These are phyloP conservation scores for Charadrius vociferus DNA, from an alignment of 2,113 vertebrate genomes.

Conservation along the genomic window DNA sequence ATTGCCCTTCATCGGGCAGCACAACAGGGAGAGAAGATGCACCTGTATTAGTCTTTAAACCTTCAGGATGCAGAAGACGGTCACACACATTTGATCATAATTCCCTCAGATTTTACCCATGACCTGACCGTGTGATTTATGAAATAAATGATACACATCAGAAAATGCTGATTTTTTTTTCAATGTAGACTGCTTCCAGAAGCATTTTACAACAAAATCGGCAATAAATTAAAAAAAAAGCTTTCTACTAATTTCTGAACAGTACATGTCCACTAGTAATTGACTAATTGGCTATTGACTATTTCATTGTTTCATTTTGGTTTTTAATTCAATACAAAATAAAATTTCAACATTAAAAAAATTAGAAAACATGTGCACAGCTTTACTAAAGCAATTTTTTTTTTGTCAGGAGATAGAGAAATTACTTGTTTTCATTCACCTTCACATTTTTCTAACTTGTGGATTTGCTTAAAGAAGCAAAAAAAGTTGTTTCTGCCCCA, in stretches of 20 bases:
- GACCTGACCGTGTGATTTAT: neutral
- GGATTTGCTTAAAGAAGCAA: neutral
- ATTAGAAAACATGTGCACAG: neutral
- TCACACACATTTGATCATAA: neutral
- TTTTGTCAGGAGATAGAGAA: neutral
- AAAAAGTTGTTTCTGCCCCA: neutral
- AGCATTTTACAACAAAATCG: neutral
- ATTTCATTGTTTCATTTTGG: neutral
- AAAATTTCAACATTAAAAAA: neutral
- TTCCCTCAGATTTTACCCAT: neutral
- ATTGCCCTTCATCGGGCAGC: constrained; percentile 71
- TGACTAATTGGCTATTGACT: neutral
- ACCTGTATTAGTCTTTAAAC: neutral
- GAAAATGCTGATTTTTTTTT: neutral
- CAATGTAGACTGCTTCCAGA: neutral
- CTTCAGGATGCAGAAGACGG: neutral
- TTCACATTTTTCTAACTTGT: neutral
- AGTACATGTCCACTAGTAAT: neutral
- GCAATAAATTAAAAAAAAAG: neutral
- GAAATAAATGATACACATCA: neutral
- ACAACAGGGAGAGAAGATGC: neutral
- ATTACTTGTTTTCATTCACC: neutral
- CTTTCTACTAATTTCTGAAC: neutral
- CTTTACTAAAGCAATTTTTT: neutral
- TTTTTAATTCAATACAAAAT: neutral